A percentile compares a stretch with the other conserved stretches of the same genome.
Conservation (phyloP, 2,797 vertebrate species). For the Sebastes umbrosus region DNA sequence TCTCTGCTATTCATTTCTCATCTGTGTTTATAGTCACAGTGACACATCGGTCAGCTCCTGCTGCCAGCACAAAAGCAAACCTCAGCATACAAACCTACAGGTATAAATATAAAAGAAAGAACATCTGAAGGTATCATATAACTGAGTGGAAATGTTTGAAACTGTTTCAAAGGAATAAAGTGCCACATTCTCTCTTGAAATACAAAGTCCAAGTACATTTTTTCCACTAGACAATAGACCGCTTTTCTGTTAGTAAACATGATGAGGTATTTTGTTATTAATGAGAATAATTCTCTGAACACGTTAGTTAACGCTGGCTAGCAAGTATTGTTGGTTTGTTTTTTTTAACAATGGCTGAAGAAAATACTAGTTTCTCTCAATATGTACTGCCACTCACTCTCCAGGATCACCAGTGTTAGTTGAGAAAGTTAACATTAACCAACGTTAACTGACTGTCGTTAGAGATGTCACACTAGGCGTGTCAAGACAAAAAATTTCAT, state of each 20-base stretch:
- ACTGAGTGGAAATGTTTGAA: background rate
- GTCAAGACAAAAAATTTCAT: no score
- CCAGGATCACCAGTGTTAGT: no score
- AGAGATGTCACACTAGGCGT: no score
- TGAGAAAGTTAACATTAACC: background rate
- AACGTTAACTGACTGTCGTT: no score
- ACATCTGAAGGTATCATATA: background rate
- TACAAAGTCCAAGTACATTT: background rate
- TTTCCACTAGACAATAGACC: background rate
- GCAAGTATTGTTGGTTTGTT: no score
- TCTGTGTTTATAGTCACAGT: constrained; percentile 7
- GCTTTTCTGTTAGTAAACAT: no score
- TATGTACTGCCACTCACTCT: no score
- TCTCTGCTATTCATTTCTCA: constrained; percentile 13
- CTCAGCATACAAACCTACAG: background rate
- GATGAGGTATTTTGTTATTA: no score
- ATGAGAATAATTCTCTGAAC: no score
- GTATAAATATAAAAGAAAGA: background rate
- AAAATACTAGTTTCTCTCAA: no score
- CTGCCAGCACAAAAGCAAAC: background rate
- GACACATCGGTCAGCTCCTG: background rate
- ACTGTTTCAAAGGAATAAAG: background rate
- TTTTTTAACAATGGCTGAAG: no score
- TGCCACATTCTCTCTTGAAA: background rate
- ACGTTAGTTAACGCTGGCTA: no score